Conservation (phyloP, 1,140 invertebrate genomes). For the Melipona quadrifasciata region DNA sequence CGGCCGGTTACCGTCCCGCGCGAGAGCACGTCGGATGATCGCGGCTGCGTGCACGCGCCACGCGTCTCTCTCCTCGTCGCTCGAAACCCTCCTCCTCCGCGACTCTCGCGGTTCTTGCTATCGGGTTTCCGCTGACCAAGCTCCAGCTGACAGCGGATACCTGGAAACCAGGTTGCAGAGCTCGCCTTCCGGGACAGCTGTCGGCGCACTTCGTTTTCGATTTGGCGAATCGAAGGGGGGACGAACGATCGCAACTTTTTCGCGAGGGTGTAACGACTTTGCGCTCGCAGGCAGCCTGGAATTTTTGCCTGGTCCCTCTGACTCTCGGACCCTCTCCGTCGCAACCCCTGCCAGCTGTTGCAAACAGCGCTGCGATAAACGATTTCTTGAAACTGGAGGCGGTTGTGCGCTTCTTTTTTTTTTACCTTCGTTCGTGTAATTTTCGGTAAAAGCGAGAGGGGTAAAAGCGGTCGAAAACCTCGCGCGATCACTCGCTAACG, state of each 20-base stretch:
- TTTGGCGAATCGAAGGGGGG: not conserved
- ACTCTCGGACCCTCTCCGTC: not conserved
- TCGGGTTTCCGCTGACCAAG: conserved; percentile 1
- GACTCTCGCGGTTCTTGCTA: conserved; percentile 6
- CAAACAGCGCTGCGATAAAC: not conserved
- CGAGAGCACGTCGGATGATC: conserved; percentile 22
- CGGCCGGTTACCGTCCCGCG: conserved; percentile 50
- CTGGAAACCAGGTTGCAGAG: not conserved
- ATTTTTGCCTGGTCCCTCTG: not conserved
- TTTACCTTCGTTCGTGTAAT: not conserved
- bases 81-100: not conserved
- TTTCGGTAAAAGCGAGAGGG: not conserved
- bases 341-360: not conserved
- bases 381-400: not conserved
- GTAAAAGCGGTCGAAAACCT: not conserved
- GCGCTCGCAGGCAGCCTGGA: not conserved
- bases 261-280: not conserved
- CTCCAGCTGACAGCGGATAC: conserved; percentile 2
- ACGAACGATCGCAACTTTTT: not conserved
- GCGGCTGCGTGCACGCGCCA: conserved; percentile 17
- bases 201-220: conserved; percentile 10
- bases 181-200: conserved; percentile 12
- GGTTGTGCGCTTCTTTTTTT: not conserved
- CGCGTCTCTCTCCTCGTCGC: conserved; percentile 4
- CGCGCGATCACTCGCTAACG: too few relatives aligned